phyloP scores from a whole-genome alignment of 2,797 vertebrate species.

The Saxicola maurus region DNA sequence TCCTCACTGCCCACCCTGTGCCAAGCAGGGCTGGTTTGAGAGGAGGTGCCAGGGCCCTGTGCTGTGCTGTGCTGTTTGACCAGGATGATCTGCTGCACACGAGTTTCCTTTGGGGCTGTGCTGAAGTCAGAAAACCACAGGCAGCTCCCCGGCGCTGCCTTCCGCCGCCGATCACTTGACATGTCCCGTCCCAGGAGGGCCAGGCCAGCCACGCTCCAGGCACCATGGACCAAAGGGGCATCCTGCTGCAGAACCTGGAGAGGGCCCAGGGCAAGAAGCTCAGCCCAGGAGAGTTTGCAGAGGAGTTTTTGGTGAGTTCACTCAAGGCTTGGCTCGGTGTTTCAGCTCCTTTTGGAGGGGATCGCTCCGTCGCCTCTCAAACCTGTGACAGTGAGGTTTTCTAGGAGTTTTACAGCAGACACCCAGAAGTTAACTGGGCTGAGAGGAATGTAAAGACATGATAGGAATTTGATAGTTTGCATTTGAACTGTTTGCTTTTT shows the following conservation, averaged over 20 bases:
- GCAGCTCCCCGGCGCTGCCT: slow-evolving; percentile 41
- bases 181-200: slow-evolving; percentile 48
- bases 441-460: not conserved
- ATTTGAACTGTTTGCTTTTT: not conserved
- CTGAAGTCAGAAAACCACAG: slow-evolving; percentile 81
- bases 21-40: accelerated
- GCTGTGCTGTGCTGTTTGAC: slow-evolving; percentile 71
- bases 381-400: not conserved
- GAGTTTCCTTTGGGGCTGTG: slow-evolving; percentile 81
- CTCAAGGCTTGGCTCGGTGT: not conserved
- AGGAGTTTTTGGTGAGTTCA: slow-evolving; percentile 75
- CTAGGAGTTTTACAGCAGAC: not conserved
- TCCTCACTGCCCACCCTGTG: accelerated
- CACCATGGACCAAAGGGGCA: slow-evolving; percentile 80
- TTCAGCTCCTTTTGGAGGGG: not conserved
- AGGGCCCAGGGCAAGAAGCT: slow-evolving; percentile 75
- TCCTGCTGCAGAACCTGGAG: slow-evolving; percentile 79
- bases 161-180: slow-evolving; percentile 57
- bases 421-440: not conserved
- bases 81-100: slow-evolving; percentile 80
- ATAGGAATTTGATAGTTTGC: not conserved
- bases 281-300: slow-evolving; percentile 64
- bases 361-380: accelerated
- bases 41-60: slow-evolving; percentile 74
- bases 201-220: not conserved